phyloP scores from a whole-genome alignment of 2,113 vertebrate species.

The Hyperoodon ampullatus region DNA sequence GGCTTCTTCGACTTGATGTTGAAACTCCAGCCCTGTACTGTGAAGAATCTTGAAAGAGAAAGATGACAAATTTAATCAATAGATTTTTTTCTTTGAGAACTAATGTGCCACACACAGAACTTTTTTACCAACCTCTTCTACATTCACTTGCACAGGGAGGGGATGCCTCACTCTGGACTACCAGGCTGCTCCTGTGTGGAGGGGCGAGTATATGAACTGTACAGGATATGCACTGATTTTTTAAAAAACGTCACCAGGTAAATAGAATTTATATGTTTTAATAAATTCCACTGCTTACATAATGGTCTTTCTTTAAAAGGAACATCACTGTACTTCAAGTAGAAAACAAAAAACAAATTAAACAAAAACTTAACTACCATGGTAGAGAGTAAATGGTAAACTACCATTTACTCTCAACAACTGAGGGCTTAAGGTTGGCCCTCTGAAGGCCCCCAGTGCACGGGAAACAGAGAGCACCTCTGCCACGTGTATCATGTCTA shows the following conservation, averaged over 20 bases:
- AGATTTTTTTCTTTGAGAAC: neutral
- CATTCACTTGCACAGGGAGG: neutral
- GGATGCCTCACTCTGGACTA: neutral
- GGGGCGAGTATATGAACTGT: neutral
- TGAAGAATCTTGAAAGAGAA: constrained; percentile 93
- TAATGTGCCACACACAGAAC: neutral
- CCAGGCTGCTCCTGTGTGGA: neutral
- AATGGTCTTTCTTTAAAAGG: neutral
- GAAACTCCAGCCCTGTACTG: constrained; percentile 98
- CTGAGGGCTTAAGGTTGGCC: neutral
- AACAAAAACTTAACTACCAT: neutral
- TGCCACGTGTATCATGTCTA: neutral
- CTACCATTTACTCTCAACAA: neutral
- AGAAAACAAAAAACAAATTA: neutral
- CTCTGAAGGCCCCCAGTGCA: neutral
- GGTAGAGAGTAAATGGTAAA: too few relatives aligned
- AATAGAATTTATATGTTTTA: neutral
- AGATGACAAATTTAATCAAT: constrained; percentile 7
- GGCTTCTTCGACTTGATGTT: constrained; percentile 98
- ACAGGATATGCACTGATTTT: neutral
- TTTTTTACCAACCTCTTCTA: neutral
- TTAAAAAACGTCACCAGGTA: neutral
- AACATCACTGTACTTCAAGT: neutral
- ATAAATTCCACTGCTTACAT: neutral
- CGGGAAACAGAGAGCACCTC: neutral